Evolutionary conservation across 2,797 vertebrate genomes (phyloP), one percentile per base, ranked within the genome.

Genomic region (Anguilla obscura): DNA sequence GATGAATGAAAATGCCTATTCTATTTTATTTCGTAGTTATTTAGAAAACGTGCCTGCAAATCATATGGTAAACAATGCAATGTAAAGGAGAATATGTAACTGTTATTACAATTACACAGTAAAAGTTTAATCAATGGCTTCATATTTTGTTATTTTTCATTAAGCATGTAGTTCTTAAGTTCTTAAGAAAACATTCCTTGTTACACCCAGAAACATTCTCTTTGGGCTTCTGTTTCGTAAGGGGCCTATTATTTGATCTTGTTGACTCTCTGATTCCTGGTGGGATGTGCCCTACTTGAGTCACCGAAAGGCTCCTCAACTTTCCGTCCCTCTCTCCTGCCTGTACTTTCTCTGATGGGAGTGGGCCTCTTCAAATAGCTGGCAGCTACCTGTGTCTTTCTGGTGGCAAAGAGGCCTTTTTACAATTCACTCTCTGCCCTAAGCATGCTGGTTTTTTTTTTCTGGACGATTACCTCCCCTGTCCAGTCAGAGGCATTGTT

Each of bases 391-490:
- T n/a, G 45, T 66, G 74, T n/a, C 52, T 60, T 40, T 56, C 52
- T 80, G 52, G 14, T 79, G n/a, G 8, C 9, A 86, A 48, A 87
- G 71, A 21, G 24, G 30, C 60, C 8, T 14, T 36, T 76, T 50
- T 48, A n/a, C 79, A 80, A 82, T 36, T 87, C 50, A 50, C 33
- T 10, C n/a, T 36, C 86, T 54, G 71, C 24, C 86, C 56, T 52
- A 24, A 30, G 6, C 30, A 87, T 36, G 16, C 58, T 3, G 52
- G 33, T 3, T 30, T 58, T 45, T 45, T 45, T 45, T 50, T 30
- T 52, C 21, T 12, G 27, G 52, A 80, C 87, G 82, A 80, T 85
- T 88, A 84, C 85, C 14, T 76, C 10, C n/a, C 18, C 33, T 50
- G 66, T 33, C 45, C 5, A 7, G 3, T 85, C 58, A 5, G 60